A percentile compares a stretch with the other conserved stretches of the same genome.
Conservation (phyloP, 2,113 vertebrate genomes). For the Oplegnathus fasciatus region DNA sequence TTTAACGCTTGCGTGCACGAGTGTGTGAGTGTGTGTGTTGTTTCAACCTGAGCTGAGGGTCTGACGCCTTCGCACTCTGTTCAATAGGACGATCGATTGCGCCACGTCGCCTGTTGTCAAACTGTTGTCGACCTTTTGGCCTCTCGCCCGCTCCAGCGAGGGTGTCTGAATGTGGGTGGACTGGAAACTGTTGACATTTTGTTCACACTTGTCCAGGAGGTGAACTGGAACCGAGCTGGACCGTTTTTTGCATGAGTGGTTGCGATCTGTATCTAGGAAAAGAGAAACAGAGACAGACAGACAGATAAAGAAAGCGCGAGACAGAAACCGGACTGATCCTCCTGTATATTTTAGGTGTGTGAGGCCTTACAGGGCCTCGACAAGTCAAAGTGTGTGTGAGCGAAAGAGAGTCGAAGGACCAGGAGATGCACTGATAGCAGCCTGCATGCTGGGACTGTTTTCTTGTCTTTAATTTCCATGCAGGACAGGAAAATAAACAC, state of each 20-base stretch:
- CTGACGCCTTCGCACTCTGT: conserved; percentile 29
- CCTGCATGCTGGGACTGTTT: conserved; percentile 64
- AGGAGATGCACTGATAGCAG: conserved; percentile 69
- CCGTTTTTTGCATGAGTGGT: conserved; percentile 59
- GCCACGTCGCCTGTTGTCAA: conserved; percentile 37
- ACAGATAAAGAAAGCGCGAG: conserved; percentile 44
- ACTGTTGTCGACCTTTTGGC: conserved; percentile 63
- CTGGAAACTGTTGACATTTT: conserved; percentile 70
- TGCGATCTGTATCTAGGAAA: conserved; percentile 67
- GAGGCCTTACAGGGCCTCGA: conserved; percentile 37
- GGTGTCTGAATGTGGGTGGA: conserved; percentile 53
- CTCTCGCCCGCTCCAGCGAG: conserved; percentile 35
- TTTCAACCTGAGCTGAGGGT: conserved; percentile 28
- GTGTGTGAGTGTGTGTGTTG: not conserved
- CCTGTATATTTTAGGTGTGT: conserved; percentile 6
- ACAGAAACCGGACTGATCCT: conserved; percentile 47
- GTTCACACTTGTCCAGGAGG: conserved; percentile 69
- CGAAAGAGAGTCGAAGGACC: conserved; percentile 25
- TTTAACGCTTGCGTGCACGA: not conserved
- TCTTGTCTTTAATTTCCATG: conserved; percentile 55
- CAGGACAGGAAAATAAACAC: conserved; percentile 38
- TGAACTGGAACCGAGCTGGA: conserved; percentile 70
- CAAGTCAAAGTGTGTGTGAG: conserved; percentile 26
- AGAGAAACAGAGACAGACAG: conserved; percentile 44
- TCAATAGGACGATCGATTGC: conserved; percentile 56